A percentile compares a stretch with the other conserved stretches of the same genome.
Evolutionary conservation across 2,113 vertebrate genomes (phyloP).

Genomic region (Dinomys branickii): DNA sequence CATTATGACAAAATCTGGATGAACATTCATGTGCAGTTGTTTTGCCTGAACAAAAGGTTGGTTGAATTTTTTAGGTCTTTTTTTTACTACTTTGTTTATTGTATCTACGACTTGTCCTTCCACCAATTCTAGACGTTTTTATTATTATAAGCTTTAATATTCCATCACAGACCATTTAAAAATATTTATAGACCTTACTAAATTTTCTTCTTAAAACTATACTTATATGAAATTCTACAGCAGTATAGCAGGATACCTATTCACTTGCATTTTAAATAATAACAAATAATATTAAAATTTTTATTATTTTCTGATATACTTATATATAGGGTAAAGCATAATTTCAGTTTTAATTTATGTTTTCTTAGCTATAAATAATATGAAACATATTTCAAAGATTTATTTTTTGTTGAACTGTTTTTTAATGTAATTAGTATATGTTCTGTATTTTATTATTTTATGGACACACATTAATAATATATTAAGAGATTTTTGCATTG

Average conservation of each 20-base stretch:
- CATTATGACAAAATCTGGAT: neutral
- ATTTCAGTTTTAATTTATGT: neutral
- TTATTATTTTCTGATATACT: neutral
- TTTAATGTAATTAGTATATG: neutral
- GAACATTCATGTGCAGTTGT: neutral
- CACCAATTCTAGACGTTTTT: neutral
- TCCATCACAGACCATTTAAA: neutral
- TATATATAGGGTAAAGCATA: neutral
- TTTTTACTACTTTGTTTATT: neutral
- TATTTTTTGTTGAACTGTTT: neutral
- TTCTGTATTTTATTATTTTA: neutral
- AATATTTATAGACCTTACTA: neutral
- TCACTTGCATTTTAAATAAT: neutral
- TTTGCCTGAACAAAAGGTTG: neutral
- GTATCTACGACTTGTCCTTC: neutral
- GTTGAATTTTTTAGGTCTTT: neutral
- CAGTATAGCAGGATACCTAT: neutral
- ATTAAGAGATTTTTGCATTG: neutral
- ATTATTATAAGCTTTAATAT: neutral
- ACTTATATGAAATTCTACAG: neutral
- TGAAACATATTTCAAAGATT: neutral
- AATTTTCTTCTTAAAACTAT: neutral
- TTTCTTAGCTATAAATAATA: neutral
- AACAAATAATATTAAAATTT: neutral
- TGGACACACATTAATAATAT: neutral